Percentiles rank a stretch among this genome's conserved stretches.
These are phyloP conservation scores for Notothenia rossii DNA, from an alignment of 2,113 vertebrate species.

Conservation along the genomic window DNA sequence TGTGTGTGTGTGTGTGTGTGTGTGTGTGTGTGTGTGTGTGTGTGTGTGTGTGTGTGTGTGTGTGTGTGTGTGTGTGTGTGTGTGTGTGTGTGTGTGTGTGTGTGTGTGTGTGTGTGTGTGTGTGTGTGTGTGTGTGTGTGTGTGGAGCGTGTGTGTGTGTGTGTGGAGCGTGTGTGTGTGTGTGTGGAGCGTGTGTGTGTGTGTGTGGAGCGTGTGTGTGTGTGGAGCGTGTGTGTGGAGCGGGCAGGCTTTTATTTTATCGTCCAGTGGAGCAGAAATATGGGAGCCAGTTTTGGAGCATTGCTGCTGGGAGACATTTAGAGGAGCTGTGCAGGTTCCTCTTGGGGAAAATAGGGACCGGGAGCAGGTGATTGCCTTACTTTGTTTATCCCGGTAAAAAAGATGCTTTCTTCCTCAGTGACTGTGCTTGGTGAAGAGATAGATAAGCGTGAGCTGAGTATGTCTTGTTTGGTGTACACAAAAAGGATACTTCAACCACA, in stretches of 20 bases:
- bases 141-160: too few relatives aligned
- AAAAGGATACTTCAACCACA: too few relatives aligned
- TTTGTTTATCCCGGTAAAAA: slow-evolving; percentile 46
- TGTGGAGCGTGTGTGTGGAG: neutral
- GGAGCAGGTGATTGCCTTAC: slow-evolving; percentile 72
- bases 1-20: slow-evolving; percentile 26
- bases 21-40: slow-evolving; percentile 31
- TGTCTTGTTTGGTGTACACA: neutral
- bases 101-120: too few relatives aligned
- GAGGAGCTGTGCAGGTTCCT: slow-evolving; percentile 71
- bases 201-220: too few relatives aligned
- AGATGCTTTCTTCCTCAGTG: slow-evolving; percentile 31
- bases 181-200: too few relatives aligned
- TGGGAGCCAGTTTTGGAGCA: slow-evolving; percentile 73
- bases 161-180: too few relatives aligned
- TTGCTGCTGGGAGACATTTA: slow-evolving; percentile 74
- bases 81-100: slow-evolving; percentile 12
- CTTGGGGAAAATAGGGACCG: slow-evolving; percentile 69
- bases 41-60: slow-evolving; percentile 13
- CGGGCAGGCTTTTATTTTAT: slow-evolving; percentile 80
- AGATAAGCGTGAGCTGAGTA: slow-evolving; percentile 31
- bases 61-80: slow-evolving; percentile 31
- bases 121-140: too few relatives aligned
- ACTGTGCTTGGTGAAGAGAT: slow-evolving; percentile 36
- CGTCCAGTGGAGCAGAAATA: slow-evolving; percentile 82